A percentile compares a stretch with the other conserved stretches of the same genome.
phyloP scores from a whole-genome alignment of 2,113 vertebrate genomes.

The Alces alces region DNA sequence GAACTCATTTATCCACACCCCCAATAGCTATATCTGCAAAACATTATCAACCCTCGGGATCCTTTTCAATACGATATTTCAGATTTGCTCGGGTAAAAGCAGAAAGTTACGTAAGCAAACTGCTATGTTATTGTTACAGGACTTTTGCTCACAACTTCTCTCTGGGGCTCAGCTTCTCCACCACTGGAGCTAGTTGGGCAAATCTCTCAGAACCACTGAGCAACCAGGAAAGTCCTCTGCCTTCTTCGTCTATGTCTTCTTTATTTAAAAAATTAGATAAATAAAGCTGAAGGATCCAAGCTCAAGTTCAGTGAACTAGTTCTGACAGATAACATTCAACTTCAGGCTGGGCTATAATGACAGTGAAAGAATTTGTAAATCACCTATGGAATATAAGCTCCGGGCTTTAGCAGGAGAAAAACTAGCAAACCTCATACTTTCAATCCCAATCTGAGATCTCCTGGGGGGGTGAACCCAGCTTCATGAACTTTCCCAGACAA shows the following conservation, averaged over 20 bases:
- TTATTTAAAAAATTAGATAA: neutral
- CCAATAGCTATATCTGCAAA: neutral
- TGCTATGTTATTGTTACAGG: neutral
- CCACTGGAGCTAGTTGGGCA: neutral
- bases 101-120: neutral
- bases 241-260: neutral
- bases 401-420: neutral
- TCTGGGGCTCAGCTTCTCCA: constrained; percentile 13
- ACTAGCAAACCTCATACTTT: neutral
- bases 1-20: neutral
- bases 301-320: neutral
- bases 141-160: neutral
- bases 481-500: neutral
- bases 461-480: neutral
- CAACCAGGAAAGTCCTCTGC: neutral
- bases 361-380: neutral
- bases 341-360: neutral
- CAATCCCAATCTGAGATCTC: neutral
- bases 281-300: neutral
- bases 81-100: neutral
- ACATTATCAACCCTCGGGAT: neutral
- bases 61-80: neutral
- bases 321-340: neutral
- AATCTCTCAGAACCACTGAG: neutral
- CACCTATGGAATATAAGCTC: neutral